Evolutionary conservation across 2,888 invertebrate genomes (phyloP).

Genomic region (Lasioglossum villosulum): DNA sequence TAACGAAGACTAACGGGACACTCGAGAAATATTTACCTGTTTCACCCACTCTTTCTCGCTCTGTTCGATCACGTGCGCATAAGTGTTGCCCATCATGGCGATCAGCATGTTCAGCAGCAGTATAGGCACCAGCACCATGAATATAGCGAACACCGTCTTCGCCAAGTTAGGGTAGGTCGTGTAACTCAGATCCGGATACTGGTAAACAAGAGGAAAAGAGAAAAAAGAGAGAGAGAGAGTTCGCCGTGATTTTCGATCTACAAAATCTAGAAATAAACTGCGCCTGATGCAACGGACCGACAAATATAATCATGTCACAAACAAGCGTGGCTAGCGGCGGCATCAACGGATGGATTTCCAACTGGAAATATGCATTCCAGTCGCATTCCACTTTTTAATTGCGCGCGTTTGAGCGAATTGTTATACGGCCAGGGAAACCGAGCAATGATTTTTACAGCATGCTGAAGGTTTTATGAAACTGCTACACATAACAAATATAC

Average conservation of each 20-base stretch:
- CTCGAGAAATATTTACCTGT: slow-evolving; percentile 88
- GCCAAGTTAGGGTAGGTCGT: slow-evolving; percentile 96
- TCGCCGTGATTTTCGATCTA: not conserved
- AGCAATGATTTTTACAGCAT: slow-evolving; percentile 72
- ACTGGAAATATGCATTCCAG: slow-evolving; percentile 51
- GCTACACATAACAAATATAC: slow-evolving; percentile 34
- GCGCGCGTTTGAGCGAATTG: slow-evolving; percentile 51
- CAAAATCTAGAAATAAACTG: not conserved
- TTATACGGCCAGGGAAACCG: slow-evolving; percentile 62
- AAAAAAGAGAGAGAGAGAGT: not conserved
- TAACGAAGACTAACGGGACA: not conserved
- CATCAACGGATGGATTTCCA: slow-evolving; percentile 31
- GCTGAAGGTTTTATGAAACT: slow-evolving; percentile 64
- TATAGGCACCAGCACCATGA: slow-evolving; percentile 99
- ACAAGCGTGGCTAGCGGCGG: slow-evolving; percentile 2
- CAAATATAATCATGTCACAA: slow-evolving; percentile 36
- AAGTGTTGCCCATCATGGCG: slow-evolving; percentile 99
- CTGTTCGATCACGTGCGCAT: slow-evolving; percentile 98
- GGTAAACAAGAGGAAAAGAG: slow-evolving; percentile 75
- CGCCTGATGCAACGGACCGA: not conserved
- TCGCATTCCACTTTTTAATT: slow-evolving; percentile 53
- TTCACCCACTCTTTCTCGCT: slow-evolving; percentile 99
- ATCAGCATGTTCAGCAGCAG: slow-evolving; percentile 98
- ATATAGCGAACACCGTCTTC: slow-evolving; percentile 98
- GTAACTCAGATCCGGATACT: slow-evolving; percentile 96